Conservation (phyloP, 2,888 invertebrate genomes). For the Panzeria rudis region DNA sequence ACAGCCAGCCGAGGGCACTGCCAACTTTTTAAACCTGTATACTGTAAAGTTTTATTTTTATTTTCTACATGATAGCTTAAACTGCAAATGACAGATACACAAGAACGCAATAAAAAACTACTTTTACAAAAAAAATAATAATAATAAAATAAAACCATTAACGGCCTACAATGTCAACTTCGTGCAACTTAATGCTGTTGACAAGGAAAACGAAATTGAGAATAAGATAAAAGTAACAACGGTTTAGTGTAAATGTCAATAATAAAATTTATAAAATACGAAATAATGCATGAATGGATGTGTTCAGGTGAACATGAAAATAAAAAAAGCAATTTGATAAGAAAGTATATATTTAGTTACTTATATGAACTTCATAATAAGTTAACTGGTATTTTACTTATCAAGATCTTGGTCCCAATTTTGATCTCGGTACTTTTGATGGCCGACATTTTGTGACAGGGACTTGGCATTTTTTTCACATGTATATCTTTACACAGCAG, state of each 20-base stretch:
- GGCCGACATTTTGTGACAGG: too few relatives aligned
- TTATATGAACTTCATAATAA: too few relatives aligned
- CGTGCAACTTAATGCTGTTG: slow-evolving; percentile 10
- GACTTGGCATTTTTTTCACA: too few relatives aligned
- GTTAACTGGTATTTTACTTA: too few relatives aligned
- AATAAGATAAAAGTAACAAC: not conserved
- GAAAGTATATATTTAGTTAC: not conserved
- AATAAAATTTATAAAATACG: slow-evolving; percentile 39
- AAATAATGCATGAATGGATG: slow-evolving; percentile 9
- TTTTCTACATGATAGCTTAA: slow-evolving; percentile 22
- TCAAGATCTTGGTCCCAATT: too few relatives aligned
- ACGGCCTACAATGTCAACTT: slow-evolving; percentile 34
- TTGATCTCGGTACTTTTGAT: too few relatives aligned
- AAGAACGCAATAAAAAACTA: slow-evolving; percentile 17
- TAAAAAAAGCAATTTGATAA: not conserved
- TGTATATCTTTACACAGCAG: too few relatives aligned
- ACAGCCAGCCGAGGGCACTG: too few relatives aligned
- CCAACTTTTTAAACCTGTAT: not conserved
- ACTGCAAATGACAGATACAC: slow-evolving; percentile 57
- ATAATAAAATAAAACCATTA: slow-evolving; percentile 41
- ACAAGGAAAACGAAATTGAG: not conserved
- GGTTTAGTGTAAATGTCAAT: slow-evolving; percentile 31
- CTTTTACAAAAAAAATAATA: not conserved
- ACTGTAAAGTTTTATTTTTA: too few relatives aligned
- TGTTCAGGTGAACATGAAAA: not conserved